Evolutionary conservation across 2,888 invertebrate genomes (phyloP).

Genomic region (Apotomis capreana): DNA sequence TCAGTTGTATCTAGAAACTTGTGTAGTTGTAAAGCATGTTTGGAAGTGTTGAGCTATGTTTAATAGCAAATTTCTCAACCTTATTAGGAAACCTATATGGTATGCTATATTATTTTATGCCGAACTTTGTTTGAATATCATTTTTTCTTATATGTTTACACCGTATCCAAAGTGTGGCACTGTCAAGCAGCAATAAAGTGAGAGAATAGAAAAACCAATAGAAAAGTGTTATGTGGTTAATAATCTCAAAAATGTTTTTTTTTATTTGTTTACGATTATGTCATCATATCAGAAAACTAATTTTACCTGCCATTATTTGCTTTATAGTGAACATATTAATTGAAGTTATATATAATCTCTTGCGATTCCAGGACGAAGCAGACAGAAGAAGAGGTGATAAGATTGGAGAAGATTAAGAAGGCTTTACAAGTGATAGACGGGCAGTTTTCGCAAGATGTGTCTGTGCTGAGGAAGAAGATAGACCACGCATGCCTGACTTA

Average conservation of each 20-base stretch:
- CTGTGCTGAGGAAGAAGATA: slow-evolving; percentile 89
- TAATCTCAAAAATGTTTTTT: too few relatives aligned
- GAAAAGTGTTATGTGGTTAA: too few relatives aligned
- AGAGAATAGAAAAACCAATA: too few relatives aligned
- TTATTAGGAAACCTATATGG: slow-evolving; percentile 63
- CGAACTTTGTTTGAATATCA: too few relatives aligned
- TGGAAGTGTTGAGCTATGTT: slow-evolving; percentile 47
- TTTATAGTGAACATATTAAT: too few relatives aligned
- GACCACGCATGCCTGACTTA: slow-evolving; percentile 89
- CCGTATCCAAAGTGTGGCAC: too few relatives aligned
- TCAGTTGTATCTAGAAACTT: slow-evolving; percentile 25
- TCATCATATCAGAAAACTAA: too few relatives aligned
- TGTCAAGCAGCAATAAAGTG: too few relatives aligned
- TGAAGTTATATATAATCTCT: neutral
- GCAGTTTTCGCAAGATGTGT: slow-evolving; percentile 89
- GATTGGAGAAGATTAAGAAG: slow-evolving; percentile 84
- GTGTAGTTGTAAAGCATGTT: slow-evolving; percentile 42
- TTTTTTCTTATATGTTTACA: too few relatives aligned
- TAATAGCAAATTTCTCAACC: slow-evolving; percentile 56
- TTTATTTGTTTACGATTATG: too few relatives aligned
- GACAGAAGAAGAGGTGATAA: slow-evolving; percentile 87
- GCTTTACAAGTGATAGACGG: slow-evolving; percentile 86
- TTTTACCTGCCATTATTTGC: too few relatives aligned
- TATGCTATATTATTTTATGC: slow-evolving; percentile 41
- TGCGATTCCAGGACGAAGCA: slow-evolving; percentile 85